phyloP scores from a whole-genome alignment of 1,140 invertebrate genomes.

The Ceratosolen fusciceps region DNA sequence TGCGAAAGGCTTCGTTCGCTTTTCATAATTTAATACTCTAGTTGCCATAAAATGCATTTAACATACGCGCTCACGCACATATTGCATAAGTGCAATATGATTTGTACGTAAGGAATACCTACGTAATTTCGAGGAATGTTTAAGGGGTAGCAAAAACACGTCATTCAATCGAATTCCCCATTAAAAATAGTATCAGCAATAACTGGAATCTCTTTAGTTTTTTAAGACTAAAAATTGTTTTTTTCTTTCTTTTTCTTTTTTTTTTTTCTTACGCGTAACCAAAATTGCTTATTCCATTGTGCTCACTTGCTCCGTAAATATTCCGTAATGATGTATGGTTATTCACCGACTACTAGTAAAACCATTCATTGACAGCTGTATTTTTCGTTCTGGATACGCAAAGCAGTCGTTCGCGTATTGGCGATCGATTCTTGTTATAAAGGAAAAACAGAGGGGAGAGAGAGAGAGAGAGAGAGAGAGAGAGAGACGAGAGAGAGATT shows the following conservation, averaged over 20 bases:
- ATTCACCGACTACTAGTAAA: too few species aligned
- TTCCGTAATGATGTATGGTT: too few species aligned
- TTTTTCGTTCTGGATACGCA: background rate
- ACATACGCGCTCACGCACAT: background rate
- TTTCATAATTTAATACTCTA: too few species aligned
- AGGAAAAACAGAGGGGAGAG: too few species aligned
- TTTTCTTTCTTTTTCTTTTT: too few species aligned
- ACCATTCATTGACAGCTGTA: background rate
- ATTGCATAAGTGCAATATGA: background rate
- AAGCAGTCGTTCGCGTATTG: background rate
- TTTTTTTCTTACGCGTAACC: too few species aligned
- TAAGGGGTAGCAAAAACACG: background rate
- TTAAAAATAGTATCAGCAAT: background rate
- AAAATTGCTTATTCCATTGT: background rate
- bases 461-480: too few species aligned
- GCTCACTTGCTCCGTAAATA: background rate
- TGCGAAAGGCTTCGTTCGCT: too few species aligned
- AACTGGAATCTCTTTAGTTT: constrained; percentile 1
- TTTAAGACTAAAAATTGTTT: too few species aligned
- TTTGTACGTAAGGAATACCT: background rate
- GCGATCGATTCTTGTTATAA: too few species aligned
- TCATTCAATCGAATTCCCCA: background rate
- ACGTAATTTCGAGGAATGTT: background rate
- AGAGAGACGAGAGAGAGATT: too few species aligned
- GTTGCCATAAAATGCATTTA: background rate